These are phyloP conservation scores for Gephyroberyx darwinii DNA, from an alignment of 2,797 vertebrate species.

Conservation along the genomic window DNA sequence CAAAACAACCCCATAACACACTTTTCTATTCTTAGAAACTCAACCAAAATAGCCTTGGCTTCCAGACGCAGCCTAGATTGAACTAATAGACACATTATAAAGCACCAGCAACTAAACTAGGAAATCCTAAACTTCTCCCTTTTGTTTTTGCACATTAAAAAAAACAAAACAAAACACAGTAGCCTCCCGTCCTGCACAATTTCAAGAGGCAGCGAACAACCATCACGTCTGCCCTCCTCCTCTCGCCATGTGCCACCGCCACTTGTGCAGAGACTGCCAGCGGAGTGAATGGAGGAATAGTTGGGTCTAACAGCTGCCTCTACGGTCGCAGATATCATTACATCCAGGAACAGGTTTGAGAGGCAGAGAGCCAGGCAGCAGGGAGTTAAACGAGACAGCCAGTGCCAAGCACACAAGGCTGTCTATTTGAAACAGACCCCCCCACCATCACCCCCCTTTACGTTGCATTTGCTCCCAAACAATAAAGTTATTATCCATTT, in stretches of 20 bases:
- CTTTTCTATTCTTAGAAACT: not conserved
- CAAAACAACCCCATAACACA: not conserved
- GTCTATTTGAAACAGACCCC: not conserved
- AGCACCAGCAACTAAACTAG: not conserved
- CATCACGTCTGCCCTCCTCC: not conserved
- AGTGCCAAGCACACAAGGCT: conserved; percentile 3
- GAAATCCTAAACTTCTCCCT: not conserved
- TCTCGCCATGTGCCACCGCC: conserved; percentile 56
- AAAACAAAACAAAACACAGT: not conserved
- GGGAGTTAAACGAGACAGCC: not conserved
- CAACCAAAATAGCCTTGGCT: not conserved
- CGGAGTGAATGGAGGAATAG: not conserved
- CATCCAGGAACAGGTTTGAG: conserved; percentile 39
- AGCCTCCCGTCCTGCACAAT: conserved; percentile 4
- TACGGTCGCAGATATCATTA: conserved; percentile 8
- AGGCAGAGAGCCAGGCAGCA: not conserved
- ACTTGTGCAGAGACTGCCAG: conserved; percentile 55
- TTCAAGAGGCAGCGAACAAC: conserved; percentile 10
- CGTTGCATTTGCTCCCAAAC: conserved; percentile 27
- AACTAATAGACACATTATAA: not conserved
- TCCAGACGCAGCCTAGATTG: not conserved
- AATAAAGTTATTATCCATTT: conserved; percentile 56
- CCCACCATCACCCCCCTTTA: not conserved
- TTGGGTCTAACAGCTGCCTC: conserved; percentile 55
- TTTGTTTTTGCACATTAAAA: conserved; percentile 2